Evolutionary conservation across 64 coral and sea anemone genomes (phyloP), one percentile per base, ranked within the genome.

Genomic region (Catalaphyllia jardinei): DNA sequence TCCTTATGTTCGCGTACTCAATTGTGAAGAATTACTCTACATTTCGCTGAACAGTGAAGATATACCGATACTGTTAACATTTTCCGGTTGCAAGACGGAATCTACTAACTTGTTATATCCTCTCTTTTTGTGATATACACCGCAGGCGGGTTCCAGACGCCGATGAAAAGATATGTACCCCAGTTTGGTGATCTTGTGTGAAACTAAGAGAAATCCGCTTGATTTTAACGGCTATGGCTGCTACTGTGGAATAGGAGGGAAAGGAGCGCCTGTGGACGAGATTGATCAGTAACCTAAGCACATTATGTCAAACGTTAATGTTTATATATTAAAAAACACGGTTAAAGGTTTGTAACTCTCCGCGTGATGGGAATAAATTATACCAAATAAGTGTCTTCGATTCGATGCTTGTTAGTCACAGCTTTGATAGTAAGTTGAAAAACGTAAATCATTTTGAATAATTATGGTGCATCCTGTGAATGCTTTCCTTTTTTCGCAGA

Each of bases 141-240:
- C 52, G 7, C 64, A 67, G 64, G 64, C 22, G 10, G 9, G 8
- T 67, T 25, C 25, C 10, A 25, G 22, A n/a, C 64, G 20, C 22
- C 8, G 10, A 25, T 6, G 7, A 88, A 88, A 38, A 77, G 76
- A 73, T 81, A 54, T 71, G 1, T 71, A 3, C 0, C 7, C 14
- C 60, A 90, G 62, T 90, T 90, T 72, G 59, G 82, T 22, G 80
- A 29, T 94, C 39, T 28, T 72, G 17, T 94, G 88, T 18, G 72
- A 77, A 60, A 79, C 74, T 11, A 65, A 65, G 1, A 83, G 82
- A 67, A 86, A 29, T 10, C 52, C 38, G 4, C 6, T 9, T 25
- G 88, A 94, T 11, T 94, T 90, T 49, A 28, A 77, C 31, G 79
- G 80, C 10, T 94, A 94, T 86, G 92, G 92, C 4, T 94, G 92